phyloP scores from a whole-genome alignment of 2,113 vertebrate genomes.

The Callipepla californica region DNA sequence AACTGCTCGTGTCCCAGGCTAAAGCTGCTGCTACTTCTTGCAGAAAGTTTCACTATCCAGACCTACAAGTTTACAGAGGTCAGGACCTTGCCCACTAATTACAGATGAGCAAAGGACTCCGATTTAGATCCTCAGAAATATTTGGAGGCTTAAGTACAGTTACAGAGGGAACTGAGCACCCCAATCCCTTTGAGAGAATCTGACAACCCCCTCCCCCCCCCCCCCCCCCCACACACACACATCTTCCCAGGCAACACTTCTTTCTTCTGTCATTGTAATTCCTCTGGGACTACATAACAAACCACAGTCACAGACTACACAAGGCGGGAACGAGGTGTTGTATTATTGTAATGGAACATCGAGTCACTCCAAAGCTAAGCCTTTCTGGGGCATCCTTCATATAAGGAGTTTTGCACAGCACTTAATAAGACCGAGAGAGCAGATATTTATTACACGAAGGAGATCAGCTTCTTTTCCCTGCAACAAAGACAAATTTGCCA shows the following conservation, averaged over 20 bases:
- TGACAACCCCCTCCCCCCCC: neutral
- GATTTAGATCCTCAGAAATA: neutral
- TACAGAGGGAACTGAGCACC: neutral
- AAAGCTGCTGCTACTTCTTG: neutral
- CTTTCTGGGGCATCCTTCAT: neutral
- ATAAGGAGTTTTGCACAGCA: slow-evolving; percentile 8
- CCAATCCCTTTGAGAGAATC: neutral
- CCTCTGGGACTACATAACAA: neutral
- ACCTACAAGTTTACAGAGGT: neutral
- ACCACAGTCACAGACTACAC: neutral
- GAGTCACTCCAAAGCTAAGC: slow-evolving; percentile 27
- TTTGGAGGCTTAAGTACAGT: neutral
- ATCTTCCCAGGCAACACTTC: neutral
- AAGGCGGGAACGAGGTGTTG: neutral
- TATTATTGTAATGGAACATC: neutral
- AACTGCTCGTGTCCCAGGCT: neutral
- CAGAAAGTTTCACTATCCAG: neutral
- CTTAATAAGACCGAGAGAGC: neutral
- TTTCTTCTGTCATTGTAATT: neutral
- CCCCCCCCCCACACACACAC: too few species aligned
- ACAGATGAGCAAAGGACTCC: neutral
- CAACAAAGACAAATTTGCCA: slow-evolving; percentile 44
- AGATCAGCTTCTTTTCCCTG: slow-evolving; percentile 50
- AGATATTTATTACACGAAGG: neutral
- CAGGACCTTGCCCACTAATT: neutral